Evolutionary conservation across 2,113 vertebrate genomes (phyloP).

Genomic region (Boleophthalmus pectinirostris): DNA sequence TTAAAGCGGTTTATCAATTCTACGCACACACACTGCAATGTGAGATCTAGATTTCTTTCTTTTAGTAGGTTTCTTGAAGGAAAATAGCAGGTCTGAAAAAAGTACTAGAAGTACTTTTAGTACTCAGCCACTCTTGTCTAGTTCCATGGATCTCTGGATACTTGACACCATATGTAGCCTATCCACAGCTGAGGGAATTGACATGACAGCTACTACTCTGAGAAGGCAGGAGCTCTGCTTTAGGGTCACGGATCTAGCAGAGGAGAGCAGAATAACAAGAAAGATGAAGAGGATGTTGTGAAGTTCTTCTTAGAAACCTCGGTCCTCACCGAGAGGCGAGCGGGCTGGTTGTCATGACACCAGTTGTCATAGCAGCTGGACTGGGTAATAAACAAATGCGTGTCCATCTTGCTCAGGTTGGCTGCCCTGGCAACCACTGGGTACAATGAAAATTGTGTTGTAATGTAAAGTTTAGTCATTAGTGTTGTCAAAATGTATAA

Average conservation of each 20-base stretch:
- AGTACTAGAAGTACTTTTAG: too few species aligned
- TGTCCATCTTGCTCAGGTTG: conserved; percentile 9
- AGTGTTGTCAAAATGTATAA: neutral
- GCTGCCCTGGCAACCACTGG: conserved; percentile 23
- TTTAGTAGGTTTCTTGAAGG: neutral
- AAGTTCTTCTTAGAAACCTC: conserved; percentile 9
- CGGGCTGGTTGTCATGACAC: conserved; percentile 66
- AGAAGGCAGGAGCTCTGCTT: neutral
- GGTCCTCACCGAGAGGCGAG: conserved; percentile 49
- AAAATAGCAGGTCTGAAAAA: neutral
- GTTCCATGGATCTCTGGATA: conserved; percentile 7
- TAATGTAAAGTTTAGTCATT: neutral
- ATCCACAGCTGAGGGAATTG: conserved; percentile 15
- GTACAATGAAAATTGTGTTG: neutral
- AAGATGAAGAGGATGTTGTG: conserved; percentile 38
- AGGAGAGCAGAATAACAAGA: conserved; percentile 1
- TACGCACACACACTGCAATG: neutral
- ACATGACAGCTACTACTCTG: conserved; percentile 29
- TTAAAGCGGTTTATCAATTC: neutral
- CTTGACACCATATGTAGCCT: neutral
- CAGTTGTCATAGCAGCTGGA: conserved; percentile 68
- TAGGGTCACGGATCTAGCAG: conserved; percentile 24
- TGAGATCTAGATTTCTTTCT: neutral
- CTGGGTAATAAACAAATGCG: conserved; percentile 57
- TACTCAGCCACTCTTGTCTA: neutral